Base-by-base conservation (phyloP, 2,797 vertebrate genomes). In the Aselliscus stoliczkanus region DNA sequence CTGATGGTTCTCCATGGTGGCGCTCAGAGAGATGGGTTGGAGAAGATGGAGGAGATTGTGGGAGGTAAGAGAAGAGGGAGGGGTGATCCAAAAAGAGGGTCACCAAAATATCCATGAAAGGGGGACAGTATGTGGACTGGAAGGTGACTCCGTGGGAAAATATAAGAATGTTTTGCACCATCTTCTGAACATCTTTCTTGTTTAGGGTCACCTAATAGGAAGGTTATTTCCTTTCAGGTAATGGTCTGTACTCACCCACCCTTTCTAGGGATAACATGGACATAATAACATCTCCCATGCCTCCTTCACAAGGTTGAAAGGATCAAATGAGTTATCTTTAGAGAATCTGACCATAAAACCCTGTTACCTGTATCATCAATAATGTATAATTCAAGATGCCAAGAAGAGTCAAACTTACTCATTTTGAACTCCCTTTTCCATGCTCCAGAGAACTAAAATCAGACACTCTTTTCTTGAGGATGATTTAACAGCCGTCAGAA, bases 361-460 rank as follows among this genome's bases (percentile, higher is more conserved):
- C 18, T 31, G 12, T 93, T 93, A 79, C 79, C 90, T 89, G 27
- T 54, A 37, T 82, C 44, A 90, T 96, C 81, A 90, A 88, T 60
- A 90, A 70, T n/a, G n/a, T 42, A 95, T 42, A 95, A 95, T 79
- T 93, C 81, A 75, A 93, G 76, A 75, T 82, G 72, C 67, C 87
- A 92, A 84, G 56, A 97, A 88, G 21, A 82, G 54, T 93, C 93
- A 86, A 81, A 92, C 17, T 94, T 79, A 94, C 42, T 92, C 75
- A 88, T 65, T 92, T 67, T 83, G 54, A 90, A 95, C 42, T 88
- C n/a, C 75, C 91, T 93, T 94, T 90, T 44, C 54, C 64, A 92
- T 94, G 72, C 34, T 83, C 92, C 80, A 20, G 54, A 94, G 91
- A 85, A 72, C 76, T 79, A 47, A 95, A 93, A 79, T 85, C 81